phyloP scores from a whole-genome alignment of 2,797 vertebrate species.

The Halcyon chelicuti region DNA sequence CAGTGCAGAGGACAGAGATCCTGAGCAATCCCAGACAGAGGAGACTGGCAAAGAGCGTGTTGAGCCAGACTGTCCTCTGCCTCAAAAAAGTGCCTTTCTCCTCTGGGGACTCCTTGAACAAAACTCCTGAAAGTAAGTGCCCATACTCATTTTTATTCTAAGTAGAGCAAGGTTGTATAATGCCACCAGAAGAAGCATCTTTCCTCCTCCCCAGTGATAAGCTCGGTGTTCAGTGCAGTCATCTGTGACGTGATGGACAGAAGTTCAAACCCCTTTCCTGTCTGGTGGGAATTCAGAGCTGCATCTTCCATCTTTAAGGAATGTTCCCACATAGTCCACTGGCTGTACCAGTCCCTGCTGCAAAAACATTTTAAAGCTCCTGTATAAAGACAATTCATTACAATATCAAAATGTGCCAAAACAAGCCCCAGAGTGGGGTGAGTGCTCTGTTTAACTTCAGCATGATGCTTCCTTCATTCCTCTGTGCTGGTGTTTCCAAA shows the following conservation, averaged over 20 bases:
- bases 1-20: background rate
- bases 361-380: background rate
- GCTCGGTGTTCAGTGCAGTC: background rate
- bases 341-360: background rate
- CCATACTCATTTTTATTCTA: background rate
- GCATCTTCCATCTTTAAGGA: background rate
- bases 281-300: background rate
- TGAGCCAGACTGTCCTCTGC: background rate
- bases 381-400: background rate
- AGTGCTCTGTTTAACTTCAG: background rate
- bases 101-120: background rate
- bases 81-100: background rate
- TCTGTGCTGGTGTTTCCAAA: background rate
- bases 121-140: background rate
- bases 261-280: background rate
- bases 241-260: background rate
- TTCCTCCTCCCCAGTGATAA: background rate
- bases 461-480: background rate
- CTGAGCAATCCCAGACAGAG: background rate
- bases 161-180: background rate
- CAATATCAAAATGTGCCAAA: background rate
- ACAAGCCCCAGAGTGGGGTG: background rate
- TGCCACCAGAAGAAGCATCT: background rate
- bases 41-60: background rate
- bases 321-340: background rate